Evolutionary conservation across 2,888 invertebrate species (phyloP), one percentile per base, ranked within the genome.

Genomic region (Venustoraphidia nigricollis): DNA sequence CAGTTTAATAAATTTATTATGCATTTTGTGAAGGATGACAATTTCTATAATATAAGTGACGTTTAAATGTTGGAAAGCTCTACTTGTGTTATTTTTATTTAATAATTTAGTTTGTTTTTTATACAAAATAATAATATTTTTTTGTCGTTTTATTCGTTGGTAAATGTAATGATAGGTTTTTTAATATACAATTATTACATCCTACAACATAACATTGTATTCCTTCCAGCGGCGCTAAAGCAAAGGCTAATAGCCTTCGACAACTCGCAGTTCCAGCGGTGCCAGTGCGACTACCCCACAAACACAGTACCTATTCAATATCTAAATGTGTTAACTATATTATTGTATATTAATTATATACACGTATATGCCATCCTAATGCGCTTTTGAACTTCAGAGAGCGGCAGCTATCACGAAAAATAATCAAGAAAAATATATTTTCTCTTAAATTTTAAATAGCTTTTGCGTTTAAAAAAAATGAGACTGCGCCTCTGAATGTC

Each of bases 221-320:
- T 66, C 65, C 61, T 66, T 66, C 59, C 66, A 66, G 67, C 63
- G 60, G 63, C 60, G 62, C 58, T 61, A 61, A 59, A 58, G 27
- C 27, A 27, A 38, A 43, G 43, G 47, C 40, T 11, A 43, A 9
- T 38, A 38, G 37, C 45, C 38, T 27, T 37, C 45, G 36, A 47
- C 13, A n/a, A 14, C 37, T 27, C 11, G 27, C 27, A 27, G 47
- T 66, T 65, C 58, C 65, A 66, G 66, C 62, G 56, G 59, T 62
- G 60, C 62, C 60, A 61, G 58, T 61, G 60, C 59, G 58, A 56
- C 58, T 59, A 59, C 52, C 58, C 64, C 56, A 60, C 58, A 59
- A 61, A 66, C 66, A 67, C 66, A 68, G 68, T 68, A 68, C 66
- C 62, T 67, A 68, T 68, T 66, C 65, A 58, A 48, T 52, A 64